Conservation (phyloP, 2,797 vertebrate species). For the Ceryle rudis region DNA sequence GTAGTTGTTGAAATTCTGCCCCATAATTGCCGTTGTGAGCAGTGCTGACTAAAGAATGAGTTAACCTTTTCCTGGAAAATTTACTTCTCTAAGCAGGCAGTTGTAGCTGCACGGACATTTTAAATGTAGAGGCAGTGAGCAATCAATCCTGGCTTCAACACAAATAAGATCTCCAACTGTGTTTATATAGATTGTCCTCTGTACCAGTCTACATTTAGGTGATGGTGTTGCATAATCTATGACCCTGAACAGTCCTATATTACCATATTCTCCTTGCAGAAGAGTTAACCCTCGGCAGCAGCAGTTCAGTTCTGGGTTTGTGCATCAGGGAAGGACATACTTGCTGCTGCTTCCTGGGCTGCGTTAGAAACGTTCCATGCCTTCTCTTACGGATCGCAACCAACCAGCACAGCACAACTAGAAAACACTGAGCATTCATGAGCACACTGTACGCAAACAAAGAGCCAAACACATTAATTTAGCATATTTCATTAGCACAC, state of each 20-base stretch:
- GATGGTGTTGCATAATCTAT: background rate
- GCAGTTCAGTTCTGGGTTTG: background rate
- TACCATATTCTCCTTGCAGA: background rate
- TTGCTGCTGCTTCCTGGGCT: background rate
- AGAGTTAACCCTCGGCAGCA: background rate
- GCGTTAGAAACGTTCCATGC: background rate
- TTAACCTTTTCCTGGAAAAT: background rate
- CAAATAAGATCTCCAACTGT: constrained; percentile 26
- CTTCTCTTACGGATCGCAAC: background rate
- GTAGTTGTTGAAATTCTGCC: background rate
- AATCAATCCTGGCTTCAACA: constrained; percentile 4
- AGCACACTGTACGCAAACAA: background rate
- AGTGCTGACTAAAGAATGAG: background rate
- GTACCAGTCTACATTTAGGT: background rate
- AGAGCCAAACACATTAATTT: background rate
- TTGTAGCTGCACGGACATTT: background rate
- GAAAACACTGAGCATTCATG: background rate
- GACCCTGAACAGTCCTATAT: background rate
- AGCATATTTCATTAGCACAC: background rate
- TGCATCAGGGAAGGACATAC: background rate
- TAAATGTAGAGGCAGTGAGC: background rate
- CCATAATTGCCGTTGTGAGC: background rate
- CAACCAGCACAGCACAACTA: background rate
- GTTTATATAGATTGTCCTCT: background rate
- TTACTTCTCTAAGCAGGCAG: background rate